phyloP scores from a whole-genome alignment of 1,140 invertebrate species.

The Achroia grisella region DNA sequence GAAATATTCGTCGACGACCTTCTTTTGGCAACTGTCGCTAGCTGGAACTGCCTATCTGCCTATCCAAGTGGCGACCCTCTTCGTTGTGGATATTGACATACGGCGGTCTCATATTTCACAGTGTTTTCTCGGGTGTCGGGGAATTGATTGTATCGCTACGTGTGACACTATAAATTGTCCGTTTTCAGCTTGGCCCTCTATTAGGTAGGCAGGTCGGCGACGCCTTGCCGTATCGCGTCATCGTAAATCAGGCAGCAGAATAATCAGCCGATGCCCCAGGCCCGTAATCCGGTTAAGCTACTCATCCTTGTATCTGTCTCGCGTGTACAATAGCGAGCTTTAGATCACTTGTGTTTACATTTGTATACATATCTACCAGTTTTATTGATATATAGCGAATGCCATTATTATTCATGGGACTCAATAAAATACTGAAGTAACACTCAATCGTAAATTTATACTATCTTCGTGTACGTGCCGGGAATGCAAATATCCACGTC shows the following conservation, averaged over 20 bases:
- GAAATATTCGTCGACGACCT: slow-evolving; percentile 19
- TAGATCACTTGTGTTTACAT: slow-evolving; percentile 34
- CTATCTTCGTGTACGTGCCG: slow-evolving; percentile 52
- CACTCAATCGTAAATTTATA: slow-evolving; percentile 47
- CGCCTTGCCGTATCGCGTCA: slow-evolving; percentile 52
- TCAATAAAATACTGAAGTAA: slow-evolving; percentile 46
- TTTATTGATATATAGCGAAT: slow-evolving; percentile 31
- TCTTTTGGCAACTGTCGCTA: background rate
- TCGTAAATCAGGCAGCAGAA: slow-evolving; percentile 66
- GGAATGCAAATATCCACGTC: slow-evolving; percentile 25
- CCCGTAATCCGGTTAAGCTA: slow-evolving; percentile 57
- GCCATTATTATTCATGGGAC: slow-evolving; percentile 34
- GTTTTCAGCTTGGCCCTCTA: slow-evolving; percentile 33
- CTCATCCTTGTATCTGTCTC: slow-evolving; percentile 54
- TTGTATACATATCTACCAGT: slow-evolving; percentile 15
- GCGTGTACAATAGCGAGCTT: slow-evolving; percentile 47
- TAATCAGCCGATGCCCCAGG: slow-evolving; percentile 56
- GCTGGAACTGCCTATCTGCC: background rate
- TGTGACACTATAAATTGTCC: slow-evolving; percentile 56
- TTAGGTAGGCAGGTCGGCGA: slow-evolving; percentile 43
- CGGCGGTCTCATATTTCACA: slow-evolving; percentile 55
- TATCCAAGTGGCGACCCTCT: slow-evolving; percentile 40
- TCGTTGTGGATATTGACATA: slow-evolving; percentile 44
- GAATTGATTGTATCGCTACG: slow-evolving; percentile 49
- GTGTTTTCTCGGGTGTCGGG: slow-evolving; percentile 32